phyloP scores from a whole-genome alignment of 2,113 vertebrate species.

The Pedionomus torquatus region DNA sequence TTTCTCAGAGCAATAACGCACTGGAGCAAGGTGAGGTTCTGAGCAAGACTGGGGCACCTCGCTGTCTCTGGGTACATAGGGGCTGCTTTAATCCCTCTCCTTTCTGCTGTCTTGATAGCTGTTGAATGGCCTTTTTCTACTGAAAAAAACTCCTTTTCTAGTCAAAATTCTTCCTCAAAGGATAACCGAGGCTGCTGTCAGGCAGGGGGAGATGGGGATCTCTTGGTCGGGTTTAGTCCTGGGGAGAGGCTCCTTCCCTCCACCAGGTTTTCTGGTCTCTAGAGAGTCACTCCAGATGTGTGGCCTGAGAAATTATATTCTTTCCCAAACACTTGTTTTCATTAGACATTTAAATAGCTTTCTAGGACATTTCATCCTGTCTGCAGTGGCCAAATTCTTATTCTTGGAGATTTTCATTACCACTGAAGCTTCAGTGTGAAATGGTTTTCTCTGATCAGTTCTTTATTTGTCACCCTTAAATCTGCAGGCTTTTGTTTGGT shows the following conservation, averaged over 20 bases:
- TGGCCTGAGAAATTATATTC: background rate
- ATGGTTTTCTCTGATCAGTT: background rate
- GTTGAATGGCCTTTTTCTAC: background rate
- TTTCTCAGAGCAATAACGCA: background rate
- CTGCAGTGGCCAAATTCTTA: background rate
- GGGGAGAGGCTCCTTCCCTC: background rate
- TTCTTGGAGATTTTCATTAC: background rate
- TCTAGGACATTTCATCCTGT: background rate
- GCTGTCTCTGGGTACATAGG: constrained; percentile 44
- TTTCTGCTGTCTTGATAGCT: background rate
- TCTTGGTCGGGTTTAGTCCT: background rate
- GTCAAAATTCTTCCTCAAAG: background rate
- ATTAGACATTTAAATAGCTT: constrained; percentile 17
- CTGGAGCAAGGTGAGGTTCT: background rate
- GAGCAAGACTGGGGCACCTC: background rate
- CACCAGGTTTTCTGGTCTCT: background rate
- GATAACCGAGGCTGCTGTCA: background rate
- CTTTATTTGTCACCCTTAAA: background rate
- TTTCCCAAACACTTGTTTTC: background rate
- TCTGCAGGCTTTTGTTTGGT: background rate
- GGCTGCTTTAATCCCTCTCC: background rate
- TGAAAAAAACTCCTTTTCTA: background rate
- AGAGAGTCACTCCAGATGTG: background rate
- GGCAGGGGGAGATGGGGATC: background rate
- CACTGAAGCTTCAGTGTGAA: background rate